Base-by-base conservation (phyloP, 2,888 invertebrate genomes). In the Nomada fabriciana region DNA sequence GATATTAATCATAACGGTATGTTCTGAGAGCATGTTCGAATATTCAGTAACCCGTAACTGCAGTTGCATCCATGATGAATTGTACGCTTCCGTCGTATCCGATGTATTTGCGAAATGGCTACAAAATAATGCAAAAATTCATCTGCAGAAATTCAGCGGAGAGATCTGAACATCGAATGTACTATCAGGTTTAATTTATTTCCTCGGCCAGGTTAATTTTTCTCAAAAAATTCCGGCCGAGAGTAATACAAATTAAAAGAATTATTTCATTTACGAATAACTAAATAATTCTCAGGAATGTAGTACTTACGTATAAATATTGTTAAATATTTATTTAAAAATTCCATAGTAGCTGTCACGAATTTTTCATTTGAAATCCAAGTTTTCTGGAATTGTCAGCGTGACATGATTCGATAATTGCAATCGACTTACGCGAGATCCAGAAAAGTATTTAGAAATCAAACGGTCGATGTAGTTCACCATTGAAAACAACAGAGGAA, bases 401-500 rank as follows among this genome's bases (percentile, higher is more conserved):
- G 11, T 2, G 57, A 4, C n/a, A 36, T 36, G 9, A 18, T 3
- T 11, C 0, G 2, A n/a, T 13, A 55, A 42, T 68, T 15, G 20
- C 18, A 11, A 15, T 11, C 9, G 9, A 1, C 3, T 23, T 0
- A 55, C 10, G 20, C 2, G 15, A 36, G 15, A 50, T 13, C 20
- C 10, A 2, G 5, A 29, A 60, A 15, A 23, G 29, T 60, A 43
- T 47, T 13, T n/a, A 13, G 4, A 15, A 36, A 76, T 71, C 77
- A 43, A 65, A 18, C 55, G 74, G 42, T 64, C 75, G 64, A 61
- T 29, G 73, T 53, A 63, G 36, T 50, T 60, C 55, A 71, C 36
- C 50, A 68, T 76, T 83, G 72, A 82, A 83, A 87, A 87, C 73
- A 80, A 84, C 77, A 70, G 50, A 59, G 47, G 81, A 61, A 81